Percentiles rank a stretch among this genome's conserved stretches.
Evolutionary conservation across 2,888 invertebrate species (phyloP).

Genomic region (Augiades crinisus): DNA sequence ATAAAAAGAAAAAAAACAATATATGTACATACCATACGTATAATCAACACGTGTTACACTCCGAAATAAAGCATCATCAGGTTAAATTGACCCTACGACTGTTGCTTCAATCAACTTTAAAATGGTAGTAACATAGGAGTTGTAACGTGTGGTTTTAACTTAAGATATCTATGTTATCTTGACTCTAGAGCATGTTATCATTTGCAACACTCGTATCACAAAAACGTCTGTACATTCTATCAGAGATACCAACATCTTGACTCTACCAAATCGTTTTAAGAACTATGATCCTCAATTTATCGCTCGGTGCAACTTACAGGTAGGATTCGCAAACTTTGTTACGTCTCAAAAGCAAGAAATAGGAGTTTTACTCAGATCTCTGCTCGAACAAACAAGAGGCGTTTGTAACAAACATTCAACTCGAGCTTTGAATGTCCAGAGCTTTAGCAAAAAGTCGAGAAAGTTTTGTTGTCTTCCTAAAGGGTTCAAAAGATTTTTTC

Average conservation of each 20-base stretch:
- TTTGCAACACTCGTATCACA: constrained; percentile 1
- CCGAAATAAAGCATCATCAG: too few relatives aligned
- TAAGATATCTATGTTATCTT: too few relatives aligned
- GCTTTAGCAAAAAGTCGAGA: background rate
- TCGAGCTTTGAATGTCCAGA: background rate
- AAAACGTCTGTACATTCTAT: too few relatives aligned
- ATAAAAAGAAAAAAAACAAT: too few relatives aligned
- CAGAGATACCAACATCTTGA: background rate
- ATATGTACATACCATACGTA: too few relatives aligned
- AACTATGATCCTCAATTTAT: constrained; percentile 13
- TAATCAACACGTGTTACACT: too few relatives aligned
- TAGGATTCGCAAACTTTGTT: constrained; percentile 2
- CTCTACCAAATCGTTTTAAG: constrained; percentile 5
- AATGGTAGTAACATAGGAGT: too few relatives aligned
- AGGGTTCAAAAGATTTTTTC: too few relatives aligned
- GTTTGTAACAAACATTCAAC: background rate
- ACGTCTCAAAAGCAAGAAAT: background rate
- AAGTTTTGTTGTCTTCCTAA: background rate
- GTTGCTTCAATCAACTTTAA: too few relatives aligned
- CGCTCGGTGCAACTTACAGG: background rate
- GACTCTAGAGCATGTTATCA: background rate
- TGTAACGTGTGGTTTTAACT: too few relatives aligned
- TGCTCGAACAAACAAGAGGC: background rate
- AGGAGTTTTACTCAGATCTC: background rate
- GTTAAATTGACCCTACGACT: too few relatives aligned